Conservation (phyloP, 2,113 vertebrate species). For the Enhydra lutris region DNA sequence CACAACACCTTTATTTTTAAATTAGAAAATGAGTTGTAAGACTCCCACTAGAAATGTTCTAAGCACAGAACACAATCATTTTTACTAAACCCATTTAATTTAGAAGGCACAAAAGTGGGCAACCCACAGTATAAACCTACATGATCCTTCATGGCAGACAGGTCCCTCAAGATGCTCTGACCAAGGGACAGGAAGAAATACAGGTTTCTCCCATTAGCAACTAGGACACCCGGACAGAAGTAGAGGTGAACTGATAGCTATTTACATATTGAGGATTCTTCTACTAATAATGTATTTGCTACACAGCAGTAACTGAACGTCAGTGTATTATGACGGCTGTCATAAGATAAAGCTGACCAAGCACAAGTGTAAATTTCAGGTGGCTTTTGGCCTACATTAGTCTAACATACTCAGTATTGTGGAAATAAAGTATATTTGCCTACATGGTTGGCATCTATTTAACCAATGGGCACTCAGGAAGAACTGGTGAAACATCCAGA, state of each 20-base stretch:
- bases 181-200: slow-evolving; percentile 13
- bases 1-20: neutral
- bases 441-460: neutral
- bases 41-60: neutral
- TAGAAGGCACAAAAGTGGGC: neutral
- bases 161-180: neutral
- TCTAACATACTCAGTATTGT: neutral
- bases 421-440: neutral
- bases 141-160: neutral
- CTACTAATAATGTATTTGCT: slow-evolving; percentile 3
- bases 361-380: slow-evolving; percentile 21
- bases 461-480: slow-evolving; percentile 22
- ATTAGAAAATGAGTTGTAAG: neutral
- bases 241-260: neutral
- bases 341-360: neutral
- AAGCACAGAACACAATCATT: neutral
- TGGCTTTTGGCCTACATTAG: neutral
- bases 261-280: neutral
- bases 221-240: neutral
- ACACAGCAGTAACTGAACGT: neutral
- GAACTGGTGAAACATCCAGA: neutral
- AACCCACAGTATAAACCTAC: neutral
- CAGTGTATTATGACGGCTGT: neutral
- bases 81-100: neutral
- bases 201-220: neutral